A percentile compares a stretch with the other conserved stretches of the same genome.
phyloP scores from a whole-genome alignment of 1,140 invertebrate genomes.

The Trialeurodes vaporariorum region DNA sequence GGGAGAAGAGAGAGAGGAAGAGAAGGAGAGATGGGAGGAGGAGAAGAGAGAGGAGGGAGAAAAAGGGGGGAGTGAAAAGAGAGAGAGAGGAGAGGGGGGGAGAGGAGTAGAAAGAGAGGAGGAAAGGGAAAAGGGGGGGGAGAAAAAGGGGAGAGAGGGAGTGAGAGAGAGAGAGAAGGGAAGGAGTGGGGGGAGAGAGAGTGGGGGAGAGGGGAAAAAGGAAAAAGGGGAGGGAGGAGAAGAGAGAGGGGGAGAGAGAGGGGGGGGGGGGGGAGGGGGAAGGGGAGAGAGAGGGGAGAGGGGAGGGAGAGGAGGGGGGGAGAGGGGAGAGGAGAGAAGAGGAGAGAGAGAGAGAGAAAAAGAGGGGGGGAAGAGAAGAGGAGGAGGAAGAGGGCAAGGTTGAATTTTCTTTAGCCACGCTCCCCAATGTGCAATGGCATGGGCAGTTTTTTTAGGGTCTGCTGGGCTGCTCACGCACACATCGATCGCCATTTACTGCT shows the following conservation, averaged over 20 bases:
- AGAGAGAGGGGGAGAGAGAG: background rate
- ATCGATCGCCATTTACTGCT: no score
- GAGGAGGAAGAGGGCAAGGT: background rate
- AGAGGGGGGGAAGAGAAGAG: background rate
- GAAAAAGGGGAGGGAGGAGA: background rate
- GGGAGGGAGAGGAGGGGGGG: background rate
- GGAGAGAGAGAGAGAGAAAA: background rate
- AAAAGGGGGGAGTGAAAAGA: background rate
- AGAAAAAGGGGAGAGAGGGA: background rate
- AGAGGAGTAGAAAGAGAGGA: background rate
- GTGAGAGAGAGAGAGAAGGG: background rate
- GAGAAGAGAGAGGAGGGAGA: background rate
- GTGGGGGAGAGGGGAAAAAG: background rate
- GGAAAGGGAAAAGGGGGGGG: background rate
- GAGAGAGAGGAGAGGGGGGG: background rate
- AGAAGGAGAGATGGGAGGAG: background rate
- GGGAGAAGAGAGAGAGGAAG: constrained; percentile 2
- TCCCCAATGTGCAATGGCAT: no score
- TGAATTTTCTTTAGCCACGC: no score
- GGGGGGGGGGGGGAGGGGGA: background rate
- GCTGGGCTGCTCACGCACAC: no score
- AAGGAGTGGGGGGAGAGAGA: background rate
- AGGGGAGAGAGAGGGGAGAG: background rate
- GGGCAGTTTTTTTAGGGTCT: no score
- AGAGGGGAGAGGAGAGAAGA: background rate